Evolutionary conservation across 1,140 invertebrate species (phyloP), one percentile per base, ranked within the genome.

Genomic region (Zaprionus lachaisei): DNA sequence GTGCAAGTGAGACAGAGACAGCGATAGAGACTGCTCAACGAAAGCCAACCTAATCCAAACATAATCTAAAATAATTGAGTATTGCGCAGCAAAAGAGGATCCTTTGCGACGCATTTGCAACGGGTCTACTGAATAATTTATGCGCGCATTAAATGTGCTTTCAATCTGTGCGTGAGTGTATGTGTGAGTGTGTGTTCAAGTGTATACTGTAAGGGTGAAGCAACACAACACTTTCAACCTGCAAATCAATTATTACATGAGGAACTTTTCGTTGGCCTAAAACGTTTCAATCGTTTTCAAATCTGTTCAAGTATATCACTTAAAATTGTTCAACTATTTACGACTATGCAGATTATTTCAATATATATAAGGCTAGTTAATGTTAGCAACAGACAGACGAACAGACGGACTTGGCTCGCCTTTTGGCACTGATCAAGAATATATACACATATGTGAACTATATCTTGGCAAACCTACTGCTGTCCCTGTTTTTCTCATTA

Each of bases 51-150:
- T 89, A 89, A 89, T 90, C 84, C 84, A 84, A 89, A 90, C 84
- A 84, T 89, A 89, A 89, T 90, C 84, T 89, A 90, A 89, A 89
- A 89, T 89, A 89, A 89, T 89, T 89, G 84, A 89, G 81, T 89
- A 87, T 84, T 72, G 85, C 75, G 74, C 72, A 51, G 71, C 76
- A 56, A 47, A 51, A 24, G 47, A 80, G 70, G 22, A 67, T 56
- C 44, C 69, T 63, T 28, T 14, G 55, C 55, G 34, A 5, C 28
- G 69, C 62, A 60, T 72, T 56, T 66, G 37, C 69, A 62, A 58
- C 72, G 57, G n/a, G 5, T 63, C 55, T 65, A 61, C 61, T 87
- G 71, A 90, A 90, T 89, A 84, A 89, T 89, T 89, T 89, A 89
- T 90, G 85, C 81, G 85, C 84, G 79, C 85, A 90, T 90, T 89